Percentiles rank a stretch among this genome's conserved stretches.
Evolutionary conservation across 2,888 invertebrate genomes (phyloP).

Genomic region (Acronicta aceris): DNA sequence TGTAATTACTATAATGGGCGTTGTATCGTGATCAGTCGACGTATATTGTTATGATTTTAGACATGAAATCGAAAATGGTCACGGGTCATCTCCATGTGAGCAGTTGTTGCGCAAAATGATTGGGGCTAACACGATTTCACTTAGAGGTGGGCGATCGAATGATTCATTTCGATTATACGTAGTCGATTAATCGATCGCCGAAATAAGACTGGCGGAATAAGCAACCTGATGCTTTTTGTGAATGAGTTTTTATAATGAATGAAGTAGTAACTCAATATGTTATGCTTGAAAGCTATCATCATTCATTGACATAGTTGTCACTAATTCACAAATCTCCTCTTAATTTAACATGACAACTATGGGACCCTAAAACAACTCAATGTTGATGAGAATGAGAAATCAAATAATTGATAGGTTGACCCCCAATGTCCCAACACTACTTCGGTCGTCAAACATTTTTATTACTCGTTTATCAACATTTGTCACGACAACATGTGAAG

Average conservation of each 20-base stretch:
- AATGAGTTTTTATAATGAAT: constrained; percentile 51
- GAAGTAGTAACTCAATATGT: constrained; percentile 34
- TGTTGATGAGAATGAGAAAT: constrained; percentile 2
- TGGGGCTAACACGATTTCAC: constrained; percentile 77
- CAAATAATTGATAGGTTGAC: background rate
- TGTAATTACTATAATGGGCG: constrained; percentile 84
- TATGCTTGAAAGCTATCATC: constrained; percentile 17
- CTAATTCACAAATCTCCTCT: constrained; percentile 2
- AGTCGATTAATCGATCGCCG: constrained; percentile 57
- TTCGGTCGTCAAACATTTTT: constrained; percentile 37
- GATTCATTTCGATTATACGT: constrained; percentile 53
- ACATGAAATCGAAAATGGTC: constrained; percentile 85
- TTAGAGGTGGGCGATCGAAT: constrained; percentile 62
- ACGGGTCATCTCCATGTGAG: constrained; percentile 79
- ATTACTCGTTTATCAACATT: constrained; percentile 63
- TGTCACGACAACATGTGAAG: constrained; percentile 63
- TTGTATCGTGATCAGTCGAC: constrained; percentile 79
- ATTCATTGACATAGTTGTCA: constrained; percentile 25
- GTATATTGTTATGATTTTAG: constrained; percentile 85
- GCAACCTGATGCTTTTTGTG: constrained; percentile 48
- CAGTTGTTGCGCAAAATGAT: constrained; percentile 77
- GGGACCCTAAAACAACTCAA: background rate
- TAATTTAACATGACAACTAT: background rate
- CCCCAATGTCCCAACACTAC: constrained; percentile 25
- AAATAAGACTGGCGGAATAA: constrained; percentile 53